These are phyloP conservation scores for Cinclus mexicanus DNA, from an alignment of 2,113 vertebrate species.

Conservation along the genomic window DNA sequence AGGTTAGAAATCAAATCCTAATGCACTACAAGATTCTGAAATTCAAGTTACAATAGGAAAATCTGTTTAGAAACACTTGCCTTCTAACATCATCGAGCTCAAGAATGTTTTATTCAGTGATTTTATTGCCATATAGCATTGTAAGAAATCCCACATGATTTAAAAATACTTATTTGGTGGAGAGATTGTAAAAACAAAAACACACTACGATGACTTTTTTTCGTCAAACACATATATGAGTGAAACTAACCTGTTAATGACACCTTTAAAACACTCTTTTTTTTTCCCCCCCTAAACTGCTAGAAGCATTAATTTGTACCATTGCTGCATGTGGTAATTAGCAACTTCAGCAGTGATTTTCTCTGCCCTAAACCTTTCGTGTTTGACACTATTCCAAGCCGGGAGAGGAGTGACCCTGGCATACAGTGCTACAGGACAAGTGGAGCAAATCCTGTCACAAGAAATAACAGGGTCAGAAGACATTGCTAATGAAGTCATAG, in stretches of 20 bases:
- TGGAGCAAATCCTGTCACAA: constrained; percentile 82
- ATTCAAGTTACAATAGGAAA: background rate
- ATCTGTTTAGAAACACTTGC: background rate
- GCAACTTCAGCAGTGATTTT: constrained; percentile 53
- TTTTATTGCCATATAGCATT: background rate
- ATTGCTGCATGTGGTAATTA: constrained; percentile 73
- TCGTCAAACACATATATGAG: constrained; percentile 62
- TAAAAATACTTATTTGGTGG: background rate
- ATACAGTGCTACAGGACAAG: constrained; percentile 78
- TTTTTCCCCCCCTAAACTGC: background rate
- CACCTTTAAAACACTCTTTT: constrained; percentile 72
- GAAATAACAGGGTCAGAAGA: constrained; percentile 88
- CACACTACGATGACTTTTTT: background rate
- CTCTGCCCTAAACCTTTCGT: constrained; percentile 62
- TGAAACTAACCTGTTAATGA: constrained; percentile 78
- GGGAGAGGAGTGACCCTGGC: constrained; percentile 75
- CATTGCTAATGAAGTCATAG: constrained; percentile 86
- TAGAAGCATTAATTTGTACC: constrained; percentile 66
- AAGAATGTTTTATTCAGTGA: background rate
- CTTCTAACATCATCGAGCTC: background rate
- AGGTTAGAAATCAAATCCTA: background rate
- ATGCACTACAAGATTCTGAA: background rate
- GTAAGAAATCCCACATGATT: background rate
- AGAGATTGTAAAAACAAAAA: constrained; percentile 39
- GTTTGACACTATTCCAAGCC: constrained; percentile 76